Conservation (phyloP, 2,113 vertebrate species). For the Pedionomus torquatus region DNA sequence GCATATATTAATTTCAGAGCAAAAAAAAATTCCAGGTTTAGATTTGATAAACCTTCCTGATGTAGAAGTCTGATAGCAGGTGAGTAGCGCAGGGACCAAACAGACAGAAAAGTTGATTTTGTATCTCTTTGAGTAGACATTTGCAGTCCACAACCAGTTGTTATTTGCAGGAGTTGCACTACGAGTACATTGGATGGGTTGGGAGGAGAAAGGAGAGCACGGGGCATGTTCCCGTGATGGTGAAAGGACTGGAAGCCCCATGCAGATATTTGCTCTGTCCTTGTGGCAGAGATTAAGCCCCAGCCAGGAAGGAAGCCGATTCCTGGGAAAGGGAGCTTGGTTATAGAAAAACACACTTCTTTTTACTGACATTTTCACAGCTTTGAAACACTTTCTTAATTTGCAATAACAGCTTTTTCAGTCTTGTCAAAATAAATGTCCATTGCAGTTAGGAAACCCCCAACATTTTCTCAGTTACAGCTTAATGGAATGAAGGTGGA, state of each 20-base stretch:
- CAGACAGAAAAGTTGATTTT: background rate
- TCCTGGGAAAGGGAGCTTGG: background rate
- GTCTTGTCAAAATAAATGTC: background rate
- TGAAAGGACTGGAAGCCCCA: background rate
- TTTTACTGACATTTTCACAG: slow-evolving; percentile 25
- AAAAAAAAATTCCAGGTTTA: background rate
- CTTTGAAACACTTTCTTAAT: background rate
- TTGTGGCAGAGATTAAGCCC: background rate
- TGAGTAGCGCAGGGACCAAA: background rate
- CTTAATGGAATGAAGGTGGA: background rate
- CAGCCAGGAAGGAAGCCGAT: background rate
- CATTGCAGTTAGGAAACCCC: background rate
- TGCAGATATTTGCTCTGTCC: background rate
- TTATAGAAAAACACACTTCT: background rate
- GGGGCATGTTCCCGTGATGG: background rate
- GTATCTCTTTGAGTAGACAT: background rate
- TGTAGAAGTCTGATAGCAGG: background rate
- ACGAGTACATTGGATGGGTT: background rate
- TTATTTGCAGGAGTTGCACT: background rate
- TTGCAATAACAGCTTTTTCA: background rate
- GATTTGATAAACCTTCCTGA: background rate
- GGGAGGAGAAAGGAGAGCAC: background rate
- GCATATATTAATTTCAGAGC: background rate
- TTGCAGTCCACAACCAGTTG: background rate
- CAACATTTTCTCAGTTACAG: background rate